Conservation (phyloP, 1,140 invertebrate species). For the Trichonephila inaurata region DNA sequence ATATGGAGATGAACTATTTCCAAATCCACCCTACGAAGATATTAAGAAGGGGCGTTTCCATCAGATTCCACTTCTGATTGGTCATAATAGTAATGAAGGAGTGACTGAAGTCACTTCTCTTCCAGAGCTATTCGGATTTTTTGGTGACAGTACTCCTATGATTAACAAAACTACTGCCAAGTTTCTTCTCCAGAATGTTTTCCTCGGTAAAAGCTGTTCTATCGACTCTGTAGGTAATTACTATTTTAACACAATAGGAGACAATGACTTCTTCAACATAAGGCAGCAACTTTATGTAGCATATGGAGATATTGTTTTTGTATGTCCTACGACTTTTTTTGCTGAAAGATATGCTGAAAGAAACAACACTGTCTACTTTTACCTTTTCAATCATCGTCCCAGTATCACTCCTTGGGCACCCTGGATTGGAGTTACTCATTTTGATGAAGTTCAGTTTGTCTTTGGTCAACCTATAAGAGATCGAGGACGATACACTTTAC, state of each 20-base stretch:
- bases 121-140: no score
- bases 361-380: constrained; percentile 74
- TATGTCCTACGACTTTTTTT: constrained; percentile 11
- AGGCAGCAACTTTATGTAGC: neutral
- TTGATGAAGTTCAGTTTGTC: constrained; percentile 76
- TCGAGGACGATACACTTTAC: constrained; percentile 2
- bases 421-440: constrained; percentile 73
- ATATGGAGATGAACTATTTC: neutral
- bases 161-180: no score
- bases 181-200: no score
- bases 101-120: no score
- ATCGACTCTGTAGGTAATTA: neutral
- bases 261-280: neutral
- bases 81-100: neutral
- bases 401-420: constrained; percentile 26
- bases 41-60: neutral
- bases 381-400: constrained; percentile 75
- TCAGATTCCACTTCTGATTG: neutral
- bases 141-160: no score
- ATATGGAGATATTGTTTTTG: neutral
- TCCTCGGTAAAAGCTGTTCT: no score
- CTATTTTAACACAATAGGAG: neutral
- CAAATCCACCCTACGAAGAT: neutral
- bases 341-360: neutral
- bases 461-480: constrained; percentile 75